Evolutionary conservation across 2,888 invertebrate species (phyloP).

Genomic region (Eupithecia abbreviata): DNA sequence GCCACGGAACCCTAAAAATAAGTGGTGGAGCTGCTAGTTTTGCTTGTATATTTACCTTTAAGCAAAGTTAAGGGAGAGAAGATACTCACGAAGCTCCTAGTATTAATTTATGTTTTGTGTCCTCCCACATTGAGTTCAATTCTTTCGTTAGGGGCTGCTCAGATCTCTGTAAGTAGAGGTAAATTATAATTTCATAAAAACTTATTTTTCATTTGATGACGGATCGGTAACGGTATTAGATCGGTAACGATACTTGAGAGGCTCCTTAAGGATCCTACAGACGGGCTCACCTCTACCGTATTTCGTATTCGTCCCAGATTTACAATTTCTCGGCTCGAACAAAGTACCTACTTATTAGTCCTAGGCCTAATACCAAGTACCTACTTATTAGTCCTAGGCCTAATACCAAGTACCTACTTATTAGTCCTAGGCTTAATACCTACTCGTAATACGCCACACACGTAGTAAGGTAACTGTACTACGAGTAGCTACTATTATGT

Average conservation of each 20-base stretch:
- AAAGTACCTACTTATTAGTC: no score
- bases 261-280: not conserved
- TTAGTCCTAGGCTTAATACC: no score
- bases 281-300: not conserved
- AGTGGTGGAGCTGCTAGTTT: not conserved
- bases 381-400: no score
- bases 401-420: no score
- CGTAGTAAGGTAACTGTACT: no score
- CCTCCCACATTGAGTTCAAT: constrained; percentile 67
- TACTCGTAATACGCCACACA: no score
- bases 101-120: constrained; percentile 76
- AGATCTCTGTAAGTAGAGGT: constrained; percentile 63
- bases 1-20: not conserved
- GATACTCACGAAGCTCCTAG: constrained; percentile 75
- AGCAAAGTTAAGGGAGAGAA: not conserved
- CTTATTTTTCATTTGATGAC: no score
- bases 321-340: not conserved
- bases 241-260: no score
- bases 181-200: not conserved
- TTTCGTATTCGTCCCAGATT: not conserved
- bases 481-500: no score
- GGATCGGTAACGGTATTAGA: no score
- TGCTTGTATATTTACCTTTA: not conserved
- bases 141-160: constrained; percentile 73
- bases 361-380: no score